Base-by-base conservation (phyloP, 2,888 invertebrate species). In the Odontocolon sp. region DNA sequence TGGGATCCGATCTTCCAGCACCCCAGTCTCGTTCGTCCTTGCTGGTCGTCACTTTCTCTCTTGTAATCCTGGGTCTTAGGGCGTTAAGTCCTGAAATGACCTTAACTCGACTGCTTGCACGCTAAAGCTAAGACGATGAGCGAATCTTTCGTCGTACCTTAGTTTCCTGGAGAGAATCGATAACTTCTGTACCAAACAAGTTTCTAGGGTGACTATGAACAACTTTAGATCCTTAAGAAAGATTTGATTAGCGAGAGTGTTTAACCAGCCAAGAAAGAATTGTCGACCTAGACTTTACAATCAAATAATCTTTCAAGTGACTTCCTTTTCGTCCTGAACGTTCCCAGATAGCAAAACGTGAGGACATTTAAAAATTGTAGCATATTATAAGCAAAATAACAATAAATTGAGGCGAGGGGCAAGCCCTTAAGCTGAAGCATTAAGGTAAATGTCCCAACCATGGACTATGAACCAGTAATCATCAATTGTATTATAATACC, bases 51-150 rank as follows among this genome's bases (percentile, higher is more conserved):
- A n/a, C n/a, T 54, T 71, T 47, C 50, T 63, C 26, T 82, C 82
- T 79, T 81, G 85, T 88, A 88, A 88, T 88, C 86, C 85, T 64
- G 36, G 78, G 82, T 87, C 85, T 88, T 87, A 86, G 70, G 84
- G 81, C 80, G 82, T 77, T 78, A 67, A 80, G 82, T 73, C 80
- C 54, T 79, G 80, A 79, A 84, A 81, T 74, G 61, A 77, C 57
- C 77, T 61, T 63, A 64, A 33, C 63, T 52, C 54, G 61, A 33
- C 54, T 68, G 18, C 50, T 52, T 31, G 21, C 11, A 42, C 23
- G 31, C 52, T 63, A 14, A 28, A 63, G 56, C 56, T 36, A 64
- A 31, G 50, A 50, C 31, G 21, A 61, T 21, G 57, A 57, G 56
- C 52, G 50, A 38, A 73, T 66, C 61, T 26, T 36, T 42, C 36